Percentiles rank a stretch among this genome's conserved stretches.
Evolutionary conservation across 2,888 invertebrate species (phyloP).

Genomic region (Limnephilus marmoratus): DNA sequence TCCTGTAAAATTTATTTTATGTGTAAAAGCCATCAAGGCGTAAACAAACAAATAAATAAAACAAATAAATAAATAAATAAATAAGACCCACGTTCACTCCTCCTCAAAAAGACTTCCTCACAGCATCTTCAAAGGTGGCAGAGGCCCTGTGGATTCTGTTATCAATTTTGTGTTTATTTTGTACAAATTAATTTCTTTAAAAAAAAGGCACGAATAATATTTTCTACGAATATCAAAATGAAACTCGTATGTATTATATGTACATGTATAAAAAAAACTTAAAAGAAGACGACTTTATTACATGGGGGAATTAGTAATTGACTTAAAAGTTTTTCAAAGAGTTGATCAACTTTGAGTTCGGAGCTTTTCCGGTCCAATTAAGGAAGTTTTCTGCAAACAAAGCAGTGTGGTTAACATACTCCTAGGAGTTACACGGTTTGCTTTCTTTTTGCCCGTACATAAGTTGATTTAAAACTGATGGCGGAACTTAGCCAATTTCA

Average conservation of each 20-base stretch:
- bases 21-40: no score
- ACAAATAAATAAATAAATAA: no score
- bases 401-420: not conserved
- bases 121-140: no score
- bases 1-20: no score
- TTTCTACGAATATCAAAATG: not conserved
- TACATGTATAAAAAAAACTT: not conserved
- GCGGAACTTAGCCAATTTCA: not conserved
- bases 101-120: no score
- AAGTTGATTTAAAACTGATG: not conserved
- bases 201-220: not conserved
- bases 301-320: conserved; percentile 45
- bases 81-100: no score
- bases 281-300: not conserved
- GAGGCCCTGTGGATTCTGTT: no score
- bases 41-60: no score
- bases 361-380: conserved; percentile 54
- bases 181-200: no score
- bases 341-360: conserved; percentile 40
- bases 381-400: conserved; percentile 50
- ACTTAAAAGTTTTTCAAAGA: conserved; percentile 54
- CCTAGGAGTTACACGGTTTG: not conserved
- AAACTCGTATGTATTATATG: not conserved
- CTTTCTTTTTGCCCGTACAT: conserved; percentile 10
- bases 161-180: no score